A percentile compares a stretch with the other conserved stretches of the same genome.
Evolutionary conservation across 2,113 vertebrate genomes (phyloP).

Genomic region (Paramormyrops kingsleyae): DNA sequence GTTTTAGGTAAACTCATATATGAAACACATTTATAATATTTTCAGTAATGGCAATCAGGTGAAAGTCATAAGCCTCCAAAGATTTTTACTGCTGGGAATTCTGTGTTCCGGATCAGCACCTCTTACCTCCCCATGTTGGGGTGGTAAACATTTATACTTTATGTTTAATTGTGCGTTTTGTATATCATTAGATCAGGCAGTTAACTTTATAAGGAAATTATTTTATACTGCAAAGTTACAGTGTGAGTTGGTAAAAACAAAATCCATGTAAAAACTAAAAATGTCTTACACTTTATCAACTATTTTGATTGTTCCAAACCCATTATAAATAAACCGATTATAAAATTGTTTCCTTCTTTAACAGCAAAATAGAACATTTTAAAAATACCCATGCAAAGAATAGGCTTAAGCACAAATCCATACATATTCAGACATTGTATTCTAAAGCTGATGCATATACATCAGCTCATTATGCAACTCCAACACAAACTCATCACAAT

Average conservation of each 20-base stretch:
- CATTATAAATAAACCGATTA: not conserved
- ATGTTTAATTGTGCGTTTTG: not conserved
- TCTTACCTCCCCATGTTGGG: not conserved
- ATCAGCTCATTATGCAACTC: not conserved
- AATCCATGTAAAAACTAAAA: not conserved
- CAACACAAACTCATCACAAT: not conserved
- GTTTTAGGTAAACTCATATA: not conserved
- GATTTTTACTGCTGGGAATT: not conserved
- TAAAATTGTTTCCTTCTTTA: not conserved
- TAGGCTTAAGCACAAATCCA: not conserved
- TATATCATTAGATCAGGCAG: not conserved
- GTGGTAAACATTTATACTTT: not conserved
- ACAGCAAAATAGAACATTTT: not conserved
- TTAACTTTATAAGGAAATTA: not conserved
- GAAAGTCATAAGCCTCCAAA: not conserved
- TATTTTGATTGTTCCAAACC: not conserved
- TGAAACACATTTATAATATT: not conserved
- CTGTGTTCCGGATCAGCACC: not conserved
- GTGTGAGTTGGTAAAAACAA: not conserved
- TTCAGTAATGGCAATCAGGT: not conserved
- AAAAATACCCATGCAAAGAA: not conserved
- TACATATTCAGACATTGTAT: not conserved
- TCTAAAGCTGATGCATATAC: not conserved
- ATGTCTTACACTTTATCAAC: not conserved
- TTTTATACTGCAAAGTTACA: not conserved